These are phyloP conservation scores for Micrasema minimum DNA, from an alignment of 1,140 invertebrate species.

Conservation along the genomic window DNA sequence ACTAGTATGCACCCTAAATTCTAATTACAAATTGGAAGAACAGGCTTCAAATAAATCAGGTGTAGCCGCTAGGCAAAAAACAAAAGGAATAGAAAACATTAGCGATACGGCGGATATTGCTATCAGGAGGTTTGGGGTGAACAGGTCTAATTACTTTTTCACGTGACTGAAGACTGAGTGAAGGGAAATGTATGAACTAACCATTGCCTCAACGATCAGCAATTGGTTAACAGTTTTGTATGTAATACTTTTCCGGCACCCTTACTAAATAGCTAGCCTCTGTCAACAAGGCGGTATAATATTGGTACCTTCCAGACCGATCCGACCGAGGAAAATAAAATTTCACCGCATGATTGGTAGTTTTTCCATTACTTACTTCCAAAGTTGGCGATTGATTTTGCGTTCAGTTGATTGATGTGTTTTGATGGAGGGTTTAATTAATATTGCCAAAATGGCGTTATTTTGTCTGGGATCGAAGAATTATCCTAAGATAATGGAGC, in stretches of 20 bases:
- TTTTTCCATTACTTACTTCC: slow-evolving; percentile 36
- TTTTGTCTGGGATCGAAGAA: background rate
- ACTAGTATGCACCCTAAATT: slow-evolving; percentile 35
- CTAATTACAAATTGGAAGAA: slow-evolving; percentile 29
- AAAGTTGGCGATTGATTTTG: slow-evolving; percentile 41
- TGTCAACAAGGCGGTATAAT: slow-evolving; percentile 39
- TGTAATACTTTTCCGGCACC: slow-evolving; percentile 29
- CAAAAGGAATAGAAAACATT: slow-evolving; percentile 51
- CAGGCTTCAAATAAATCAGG: slow-evolving; percentile 31
- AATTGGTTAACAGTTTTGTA: slow-evolving; percentile 38
- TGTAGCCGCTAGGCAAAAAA: slow-evolving; percentile 35
- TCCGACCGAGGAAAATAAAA: slow-evolving; percentile 36
- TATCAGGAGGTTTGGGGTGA: slow-evolving; percentile 47
- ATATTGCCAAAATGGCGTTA: slow-evolving; percentile 21
- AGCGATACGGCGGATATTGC: slow-evolving; percentile 51
- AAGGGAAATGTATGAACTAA: slow-evolving; percentile 47
- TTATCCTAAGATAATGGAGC: slow-evolving; percentile 8
- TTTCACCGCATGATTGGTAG: slow-evolving; percentile 39
- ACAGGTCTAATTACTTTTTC: slow-evolving; percentile 53
- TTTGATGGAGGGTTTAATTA: slow-evolving; percentile 39
- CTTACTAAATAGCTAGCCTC: slow-evolving; percentile 13
- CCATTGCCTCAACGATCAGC: slow-evolving; percentile 38
- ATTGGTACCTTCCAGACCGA: too few species aligned
- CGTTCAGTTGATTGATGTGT: slow-evolving; percentile 45
- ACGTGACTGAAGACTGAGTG: slow-evolving; percentile 49